A percentile compares a stretch with the other conserved stretches of the same genome.
phyloP scores from a whole-genome alignment of 2,113 vertebrate species.

The Phaethornis superciliosus region DNA sequence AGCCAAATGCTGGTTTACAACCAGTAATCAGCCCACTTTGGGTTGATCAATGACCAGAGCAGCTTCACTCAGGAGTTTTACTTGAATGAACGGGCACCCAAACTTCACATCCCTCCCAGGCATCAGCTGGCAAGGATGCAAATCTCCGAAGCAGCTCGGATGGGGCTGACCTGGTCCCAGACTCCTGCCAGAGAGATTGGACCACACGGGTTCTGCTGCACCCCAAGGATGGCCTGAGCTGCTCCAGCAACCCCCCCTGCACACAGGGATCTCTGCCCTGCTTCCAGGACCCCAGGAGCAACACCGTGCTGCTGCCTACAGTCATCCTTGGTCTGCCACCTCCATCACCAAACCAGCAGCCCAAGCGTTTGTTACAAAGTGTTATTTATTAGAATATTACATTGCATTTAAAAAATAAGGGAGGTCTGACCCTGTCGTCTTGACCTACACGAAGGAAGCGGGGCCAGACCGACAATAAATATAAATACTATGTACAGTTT shows the following conservation, averaged over 20 bases:
- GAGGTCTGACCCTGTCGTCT: not conserved
- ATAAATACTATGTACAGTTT: conserved; percentile 86
- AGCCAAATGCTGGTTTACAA: not conserved
- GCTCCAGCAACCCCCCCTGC: rapidly evolving
- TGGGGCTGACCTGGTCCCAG: not conserved
- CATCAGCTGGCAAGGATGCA: not conserved
- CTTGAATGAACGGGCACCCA: not conserved
- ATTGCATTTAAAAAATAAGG: conserved; percentile 67
- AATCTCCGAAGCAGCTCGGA: not conserved
- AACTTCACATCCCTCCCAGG: not conserved
- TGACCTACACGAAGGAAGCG: not conserved
- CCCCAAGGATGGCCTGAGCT: not conserved
- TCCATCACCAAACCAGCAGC: not conserved
- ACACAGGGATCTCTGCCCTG: not conserved
- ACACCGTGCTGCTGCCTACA: not conserved
- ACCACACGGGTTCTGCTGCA: not conserved
- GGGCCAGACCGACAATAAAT: conserved; percentile 76
- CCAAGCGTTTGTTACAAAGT: conserved; percentile 51
- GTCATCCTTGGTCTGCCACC: not conserved
- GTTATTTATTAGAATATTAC: conserved; percentile 75
- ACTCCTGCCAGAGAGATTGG: not conserved
- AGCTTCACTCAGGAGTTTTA: not conserved
- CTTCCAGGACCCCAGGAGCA: not conserved
- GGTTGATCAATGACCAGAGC: not conserved
- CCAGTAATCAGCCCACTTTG: not conserved